Conservation (phyloP, 2,797 vertebrate species). For the Myotis pilosus region DNA sequence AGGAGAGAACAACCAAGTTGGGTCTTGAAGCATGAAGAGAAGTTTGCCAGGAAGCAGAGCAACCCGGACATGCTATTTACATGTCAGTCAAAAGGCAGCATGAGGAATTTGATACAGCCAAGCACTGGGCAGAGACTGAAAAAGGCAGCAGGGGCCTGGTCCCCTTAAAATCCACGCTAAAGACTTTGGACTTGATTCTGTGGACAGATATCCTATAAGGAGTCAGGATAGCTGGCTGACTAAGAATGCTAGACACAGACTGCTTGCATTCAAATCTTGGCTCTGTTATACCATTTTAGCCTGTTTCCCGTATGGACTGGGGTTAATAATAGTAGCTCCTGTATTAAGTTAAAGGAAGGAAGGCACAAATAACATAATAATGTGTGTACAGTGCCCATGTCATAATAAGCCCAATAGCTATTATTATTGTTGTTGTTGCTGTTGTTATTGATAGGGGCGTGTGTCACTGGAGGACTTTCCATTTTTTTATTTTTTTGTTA, state of each 20-base stretch:
- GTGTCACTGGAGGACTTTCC: constrained; percentile 6
- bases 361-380: constrained; percentile 41
- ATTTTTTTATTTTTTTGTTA: neutral
- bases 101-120: neutral
- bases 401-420: constrained; percentile 23
- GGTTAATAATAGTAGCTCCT: constrained; percentile 63
- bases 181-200: neutral
- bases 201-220: neutral
- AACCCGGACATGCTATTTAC: neutral
- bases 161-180: neutral
- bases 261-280: neutral
- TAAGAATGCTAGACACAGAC: neutral
- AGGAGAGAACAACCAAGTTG: neutral
- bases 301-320: neutral
- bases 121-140: neutral
- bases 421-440: constrained; percentile 16
- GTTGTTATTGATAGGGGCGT: neutral
- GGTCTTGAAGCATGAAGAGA: neutral
- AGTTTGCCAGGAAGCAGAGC: neutral
- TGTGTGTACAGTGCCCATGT: neutral
- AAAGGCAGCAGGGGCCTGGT: neutral
- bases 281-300: neutral
- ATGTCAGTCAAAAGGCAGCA: neutral
- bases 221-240: neutral
- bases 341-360: neutral